Evolutionary conservation across 2,113 vertebrate genomes (phyloP).

Genomic region (Eupsittula cactorum): DNA sequence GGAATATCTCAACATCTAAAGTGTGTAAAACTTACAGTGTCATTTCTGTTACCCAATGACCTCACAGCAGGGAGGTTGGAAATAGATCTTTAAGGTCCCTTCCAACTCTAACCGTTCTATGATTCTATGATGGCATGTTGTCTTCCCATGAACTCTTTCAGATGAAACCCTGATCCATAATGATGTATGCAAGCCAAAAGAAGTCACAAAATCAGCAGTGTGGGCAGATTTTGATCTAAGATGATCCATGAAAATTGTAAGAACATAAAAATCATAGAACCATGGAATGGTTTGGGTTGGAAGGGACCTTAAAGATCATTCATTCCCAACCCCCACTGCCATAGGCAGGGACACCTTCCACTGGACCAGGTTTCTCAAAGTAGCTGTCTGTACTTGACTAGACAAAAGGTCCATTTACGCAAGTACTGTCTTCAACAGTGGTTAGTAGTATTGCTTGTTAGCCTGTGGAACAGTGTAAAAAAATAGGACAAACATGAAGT

Average conservation of each 20-base stretch:
- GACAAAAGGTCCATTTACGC: not conserved
- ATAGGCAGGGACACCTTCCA: not conserved
- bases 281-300: not conserved
- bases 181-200: not conserved
- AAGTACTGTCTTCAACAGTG: not conserved
- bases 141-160: not conserved
- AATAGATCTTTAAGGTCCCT: not conserved
- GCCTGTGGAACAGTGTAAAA: not conserved
- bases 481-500: not conserved
- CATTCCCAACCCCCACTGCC: not conserved
- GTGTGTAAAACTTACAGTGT: not conserved
- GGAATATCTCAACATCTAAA: not conserved
- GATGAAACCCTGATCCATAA: not conserved
- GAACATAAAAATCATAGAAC: not conserved
- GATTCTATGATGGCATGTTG: not conserved
- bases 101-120: not conserved
- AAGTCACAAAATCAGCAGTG: not conserved
- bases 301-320: not conserved
- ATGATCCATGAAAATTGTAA: not conserved
- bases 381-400: not conserved
- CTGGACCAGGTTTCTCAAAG: not conserved
- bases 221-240: not conserved
- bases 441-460: not conserved
- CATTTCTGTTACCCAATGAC: not conserved
- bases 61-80: not conserved